Evolutionary conservation across 2,888 invertebrate genomes (phyloP).

Genomic region (Caenorhabditis macrosperma): DNA sequence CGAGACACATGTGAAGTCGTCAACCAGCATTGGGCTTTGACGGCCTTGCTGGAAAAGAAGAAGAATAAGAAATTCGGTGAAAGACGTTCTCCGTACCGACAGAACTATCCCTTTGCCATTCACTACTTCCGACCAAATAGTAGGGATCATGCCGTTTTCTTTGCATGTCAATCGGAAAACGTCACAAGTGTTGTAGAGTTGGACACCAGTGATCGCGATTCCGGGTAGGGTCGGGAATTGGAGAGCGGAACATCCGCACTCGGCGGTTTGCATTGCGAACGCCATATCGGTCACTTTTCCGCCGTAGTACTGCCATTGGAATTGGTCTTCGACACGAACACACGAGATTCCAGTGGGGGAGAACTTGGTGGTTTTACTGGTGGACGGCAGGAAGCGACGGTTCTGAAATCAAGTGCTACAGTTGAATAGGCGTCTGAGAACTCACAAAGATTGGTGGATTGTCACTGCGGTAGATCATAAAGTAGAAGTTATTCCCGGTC

Average conservation of each 20-base stretch:
- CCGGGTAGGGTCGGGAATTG: too few relatives aligned
- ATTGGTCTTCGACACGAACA: neutral
- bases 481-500: neutral
- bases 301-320: constrained; percentile 1
- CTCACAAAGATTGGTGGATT: neutral
- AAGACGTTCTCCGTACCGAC: too few relatives aligned
- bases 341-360: neutral
- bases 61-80: too few relatives aligned
- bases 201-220: too few relatives aligned
- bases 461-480: neutral
- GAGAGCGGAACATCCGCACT: neutral
- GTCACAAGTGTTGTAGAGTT: neutral
- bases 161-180: neutral
- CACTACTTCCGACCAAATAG: too few relatives aligned
- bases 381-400: neutral
- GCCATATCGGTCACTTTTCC: neutral
- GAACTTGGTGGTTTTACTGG: neutral
- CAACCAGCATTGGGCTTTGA: neutral
- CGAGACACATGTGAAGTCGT: neutral
- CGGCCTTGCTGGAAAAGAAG: neutral
- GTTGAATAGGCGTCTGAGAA: too few relatives aligned
- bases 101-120: too few relatives aligned
- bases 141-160: too few relatives aligned
- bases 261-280: constrained; percentile 7
- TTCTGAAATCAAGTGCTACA: neutral